Conservation (phyloP, 2,113 vertebrate species). For the Butastur rufipennis region DNA sequence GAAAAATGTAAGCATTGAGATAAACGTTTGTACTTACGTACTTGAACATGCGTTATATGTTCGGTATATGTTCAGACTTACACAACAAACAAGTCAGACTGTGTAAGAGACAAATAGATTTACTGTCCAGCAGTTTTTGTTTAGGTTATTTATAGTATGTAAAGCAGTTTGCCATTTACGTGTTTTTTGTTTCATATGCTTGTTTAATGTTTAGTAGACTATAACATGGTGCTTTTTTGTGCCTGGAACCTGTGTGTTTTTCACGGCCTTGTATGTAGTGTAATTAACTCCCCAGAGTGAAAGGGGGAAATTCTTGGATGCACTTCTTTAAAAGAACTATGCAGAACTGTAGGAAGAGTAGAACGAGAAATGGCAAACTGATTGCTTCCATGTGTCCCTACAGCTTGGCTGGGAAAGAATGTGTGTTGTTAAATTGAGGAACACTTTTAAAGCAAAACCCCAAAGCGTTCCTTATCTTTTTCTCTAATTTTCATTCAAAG, state of each 20-base stretch:
- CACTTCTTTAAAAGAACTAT: neutral
- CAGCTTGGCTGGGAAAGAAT: neutral
- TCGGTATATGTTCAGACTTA: accelerated
- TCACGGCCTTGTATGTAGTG: neutral
- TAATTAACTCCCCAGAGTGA: neutral
- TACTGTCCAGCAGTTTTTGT: neutral
- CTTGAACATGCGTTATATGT: accelerated
- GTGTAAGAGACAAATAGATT: neutral
- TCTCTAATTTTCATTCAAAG: neutral
- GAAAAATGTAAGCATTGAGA: neutral
- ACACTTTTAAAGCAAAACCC: neutral
- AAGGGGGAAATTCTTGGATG: neutral
- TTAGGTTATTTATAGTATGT: neutral
- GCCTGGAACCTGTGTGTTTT: neutral
- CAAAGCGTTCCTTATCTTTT: neutral
- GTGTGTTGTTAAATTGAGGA: neutral
- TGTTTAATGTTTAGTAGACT: neutral
- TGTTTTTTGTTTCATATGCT: neutral
- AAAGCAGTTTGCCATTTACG: neutral
- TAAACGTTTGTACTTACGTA: neutral
- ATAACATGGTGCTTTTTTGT: neutral
- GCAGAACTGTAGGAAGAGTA: neutral
- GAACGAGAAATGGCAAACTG: neutral
- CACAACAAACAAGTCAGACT: neutral
- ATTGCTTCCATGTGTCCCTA: neutral